A percentile compares a stretch with the other conserved stretches of the same genome.
phyloP scores from a whole-genome alignment of 2,888 invertebrate genomes.

The Drosophila diplacantha region DNA sequence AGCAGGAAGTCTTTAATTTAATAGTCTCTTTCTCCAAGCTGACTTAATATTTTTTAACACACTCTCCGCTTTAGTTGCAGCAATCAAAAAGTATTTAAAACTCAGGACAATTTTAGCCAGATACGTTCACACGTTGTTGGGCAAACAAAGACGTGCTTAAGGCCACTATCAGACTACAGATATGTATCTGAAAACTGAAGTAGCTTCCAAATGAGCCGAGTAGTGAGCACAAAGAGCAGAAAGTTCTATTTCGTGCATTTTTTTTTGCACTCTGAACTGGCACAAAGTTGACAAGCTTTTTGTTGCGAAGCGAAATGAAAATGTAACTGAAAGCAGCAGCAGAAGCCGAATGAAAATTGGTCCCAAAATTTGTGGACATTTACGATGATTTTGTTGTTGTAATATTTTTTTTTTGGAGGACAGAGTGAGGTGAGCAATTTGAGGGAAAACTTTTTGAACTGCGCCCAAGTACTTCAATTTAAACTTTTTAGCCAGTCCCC shows the following conservation, averaged over 20 bases:
- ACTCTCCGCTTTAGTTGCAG: not conserved
- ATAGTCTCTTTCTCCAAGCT: not conserved
- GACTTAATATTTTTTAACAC: not conserved
- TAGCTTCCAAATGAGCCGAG: conserved; percentile 28
- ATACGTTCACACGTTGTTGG: not conserved
- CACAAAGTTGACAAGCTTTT: conserved; percentile 40
- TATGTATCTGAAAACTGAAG: conserved; percentile 10
- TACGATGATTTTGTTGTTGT: conserved; percentile 46
- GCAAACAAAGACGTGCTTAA: conserved; percentile 12
- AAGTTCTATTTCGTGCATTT: conserved; percentile 32
- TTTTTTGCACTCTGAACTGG: conserved; percentile 36
- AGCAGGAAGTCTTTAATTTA: not conserved
- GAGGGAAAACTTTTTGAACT: conserved; percentile 44
- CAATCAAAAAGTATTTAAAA: not conserved
- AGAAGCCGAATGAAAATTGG: conserved; percentile 57
- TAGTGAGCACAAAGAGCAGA: conserved; percentile 10
- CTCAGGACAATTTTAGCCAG: not conserved
- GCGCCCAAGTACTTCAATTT: conserved; percentile 57
- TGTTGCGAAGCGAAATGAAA: conserved; percentile 24
- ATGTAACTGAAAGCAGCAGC: conserved; percentile 22
- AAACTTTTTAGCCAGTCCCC: conserved; percentile 52
- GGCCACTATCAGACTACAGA: conserved; percentile 9
- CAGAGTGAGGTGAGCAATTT: conserved; percentile 22
- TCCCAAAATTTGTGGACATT: conserved; percentile 52
- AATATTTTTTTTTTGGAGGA: conserved; percentile 7